Evolutionary conservation across 1,140 invertebrate species (phyloP).

Genomic region (Meloidogyne chitwoodi): DNA sequence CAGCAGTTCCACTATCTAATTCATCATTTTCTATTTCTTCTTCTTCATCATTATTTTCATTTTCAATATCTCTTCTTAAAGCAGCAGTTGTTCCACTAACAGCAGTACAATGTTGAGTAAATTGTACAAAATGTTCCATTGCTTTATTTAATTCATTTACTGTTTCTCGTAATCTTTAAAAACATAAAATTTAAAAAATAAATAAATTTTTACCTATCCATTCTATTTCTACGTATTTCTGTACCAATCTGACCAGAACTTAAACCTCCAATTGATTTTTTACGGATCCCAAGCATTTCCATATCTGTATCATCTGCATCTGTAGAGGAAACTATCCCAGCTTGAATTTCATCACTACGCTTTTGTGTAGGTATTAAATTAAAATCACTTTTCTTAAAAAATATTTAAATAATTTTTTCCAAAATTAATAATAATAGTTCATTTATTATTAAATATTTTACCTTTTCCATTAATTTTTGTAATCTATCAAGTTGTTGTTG

Average conservation of each 20-base stretch:
- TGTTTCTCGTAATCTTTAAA: conserved; percentile 15
- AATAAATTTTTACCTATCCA: conserved; percentile 22
- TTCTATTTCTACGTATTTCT: conserved; percentile 39
- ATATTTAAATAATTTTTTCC: no score
- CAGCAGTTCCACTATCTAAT: background rate
- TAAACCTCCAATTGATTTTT: background rate
- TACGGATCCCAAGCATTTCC: conserved; percentile 22
- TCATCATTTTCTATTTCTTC: background rate
- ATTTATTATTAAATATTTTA: conserved; percentile 12
- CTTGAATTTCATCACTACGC: background rate
- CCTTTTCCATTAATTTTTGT: conserved; percentile 45
- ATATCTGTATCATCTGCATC: conserved; percentile 36
- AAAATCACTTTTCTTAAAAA: conserved; percentile 7
- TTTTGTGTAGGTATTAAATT: background rate
- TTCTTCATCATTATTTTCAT: background rate
- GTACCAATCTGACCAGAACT: conserved; percentile 25
- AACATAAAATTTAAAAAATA: background rate
- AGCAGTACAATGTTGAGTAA: conserved; percentile 10
- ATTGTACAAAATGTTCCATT: conserved; percentile 39
- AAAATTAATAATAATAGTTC: background rate
- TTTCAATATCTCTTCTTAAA: background rate
- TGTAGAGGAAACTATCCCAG: conserved; percentile 26
- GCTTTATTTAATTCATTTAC: conserved; percentile 41
- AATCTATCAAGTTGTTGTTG: conserved; percentile 51
- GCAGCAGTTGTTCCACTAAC: background rate